Evolutionary conservation across 2,888 invertebrate species (phyloP).

Genomic region (Doris montereyensis): DNA sequence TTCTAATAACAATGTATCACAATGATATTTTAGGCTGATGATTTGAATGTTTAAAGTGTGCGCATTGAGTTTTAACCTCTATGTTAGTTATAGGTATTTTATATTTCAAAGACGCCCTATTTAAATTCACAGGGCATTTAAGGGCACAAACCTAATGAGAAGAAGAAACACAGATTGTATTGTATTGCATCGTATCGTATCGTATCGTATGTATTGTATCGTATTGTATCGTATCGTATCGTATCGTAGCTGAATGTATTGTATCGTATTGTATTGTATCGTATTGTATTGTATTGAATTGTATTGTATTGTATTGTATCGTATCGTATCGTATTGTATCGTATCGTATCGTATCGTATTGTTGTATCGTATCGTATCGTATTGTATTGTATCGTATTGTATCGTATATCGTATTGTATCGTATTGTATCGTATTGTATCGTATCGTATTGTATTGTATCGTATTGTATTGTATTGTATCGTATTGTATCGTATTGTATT

Average conservation of each 20-base stretch:
- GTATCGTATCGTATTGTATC: neutral
- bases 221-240: neutral
- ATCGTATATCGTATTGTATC: neutral
- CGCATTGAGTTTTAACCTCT: too few relatives aligned
- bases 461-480: neutral
- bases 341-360: neutral
- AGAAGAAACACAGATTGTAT: too few relatives aligned
- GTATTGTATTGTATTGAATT: neutral
- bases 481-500: neutral
- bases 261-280: neutral
- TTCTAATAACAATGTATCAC: too few relatives aligned
- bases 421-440: neutral
- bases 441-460: neutral
- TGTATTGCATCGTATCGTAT: too few relatives aligned
- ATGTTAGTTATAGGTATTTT: too few relatives aligned
- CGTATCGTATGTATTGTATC: conserved; percentile 94
- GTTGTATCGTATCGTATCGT: neutral
- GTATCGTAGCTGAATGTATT: neutral
- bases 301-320: neutral
- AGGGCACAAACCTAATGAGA: too few relatives aligned
- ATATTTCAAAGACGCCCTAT: too few relatives aligned
- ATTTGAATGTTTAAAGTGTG: too few relatives aligned
- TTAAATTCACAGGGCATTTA: too few relatives aligned
- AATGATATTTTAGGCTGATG: too few relatives aligned
- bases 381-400: neutral